Conservation (phyloP, 2,797 vertebrate species). For the Oreochromis grahami region DNA sequence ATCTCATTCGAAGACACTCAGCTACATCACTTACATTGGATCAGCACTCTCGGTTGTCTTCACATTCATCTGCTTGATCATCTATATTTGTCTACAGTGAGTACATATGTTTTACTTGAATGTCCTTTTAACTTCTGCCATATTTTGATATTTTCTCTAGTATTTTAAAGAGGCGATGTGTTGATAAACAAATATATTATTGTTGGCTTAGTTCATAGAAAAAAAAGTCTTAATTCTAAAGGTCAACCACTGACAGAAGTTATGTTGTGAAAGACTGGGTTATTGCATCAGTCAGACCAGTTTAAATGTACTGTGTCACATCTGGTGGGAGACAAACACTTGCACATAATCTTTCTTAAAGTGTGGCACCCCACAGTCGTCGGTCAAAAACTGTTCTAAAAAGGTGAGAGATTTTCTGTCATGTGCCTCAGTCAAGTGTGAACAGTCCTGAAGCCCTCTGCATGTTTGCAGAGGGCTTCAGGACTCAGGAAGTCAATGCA, state of each 20-base stretch:
- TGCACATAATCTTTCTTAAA: neutral
- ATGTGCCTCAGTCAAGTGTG: neutral
- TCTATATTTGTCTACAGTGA: slow-evolving; percentile 64
- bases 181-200: neutral
- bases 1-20: slow-evolving; percentile 25
- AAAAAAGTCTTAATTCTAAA: neutral
- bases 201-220: neutral
- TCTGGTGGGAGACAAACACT: neutral
- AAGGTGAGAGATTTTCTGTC: neutral
- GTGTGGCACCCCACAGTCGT: neutral
- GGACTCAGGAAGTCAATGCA: neutral
- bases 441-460: neutral
- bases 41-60: slow-evolving; percentile 66
- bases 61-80: slow-evolving; percentile 51
- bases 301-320: neutral
- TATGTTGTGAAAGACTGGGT: neutral
- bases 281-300: neutral
- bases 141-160: neutral
- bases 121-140: neutral
- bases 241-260: neutral
- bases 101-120: neutral
- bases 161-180: rapidly evolving
- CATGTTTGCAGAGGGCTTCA: no score
- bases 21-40: slow-evolving; percentile 67
- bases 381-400: rapidly evolving